Percentiles rank a stretch among this genome's conserved stretches.
phyloP scores from a whole-genome alignment of 2,797 vertebrate genomes.

The Sebastes hubbsi region DNA sequence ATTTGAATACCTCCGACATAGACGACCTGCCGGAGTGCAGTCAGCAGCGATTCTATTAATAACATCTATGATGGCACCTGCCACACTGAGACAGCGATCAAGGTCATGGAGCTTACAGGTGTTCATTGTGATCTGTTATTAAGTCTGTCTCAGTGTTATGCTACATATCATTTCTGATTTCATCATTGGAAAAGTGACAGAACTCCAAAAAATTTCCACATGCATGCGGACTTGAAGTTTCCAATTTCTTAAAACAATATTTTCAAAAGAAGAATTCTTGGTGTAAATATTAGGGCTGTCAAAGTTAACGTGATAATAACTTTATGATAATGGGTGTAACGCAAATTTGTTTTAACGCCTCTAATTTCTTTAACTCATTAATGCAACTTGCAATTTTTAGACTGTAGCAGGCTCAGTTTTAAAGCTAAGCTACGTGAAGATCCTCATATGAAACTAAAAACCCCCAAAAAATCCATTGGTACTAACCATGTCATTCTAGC shows the following conservation, averaged over 20 bases:
- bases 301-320: too few relatives aligned
- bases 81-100: conserved; percentile 57
- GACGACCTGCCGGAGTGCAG: conserved; percentile 58
- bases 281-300: not conserved
- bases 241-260: not conserved
- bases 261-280: not conserved
- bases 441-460: too few relatives aligned
- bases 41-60: conserved; percentile 71
- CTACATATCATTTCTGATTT: conserved; percentile 21
- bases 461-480: too few relatives aligned
- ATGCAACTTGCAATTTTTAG: too few relatives aligned
- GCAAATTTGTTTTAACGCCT: too few relatives aligned
- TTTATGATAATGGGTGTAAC: too few relatives aligned
- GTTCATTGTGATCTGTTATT: conserved; percentile 46
- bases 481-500: too few relatives aligned
- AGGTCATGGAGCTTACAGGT: conserved; percentile 57
- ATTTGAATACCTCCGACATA: conserved; percentile 61
- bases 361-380: too few relatives aligned
- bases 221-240: not conserved
- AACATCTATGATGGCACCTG: conserved; percentile 62
- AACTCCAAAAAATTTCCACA: not conserved
- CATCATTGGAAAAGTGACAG: not conserved
- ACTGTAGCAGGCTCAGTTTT: too few relatives aligned
- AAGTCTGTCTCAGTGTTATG: conserved; percentile 5
- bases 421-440: too few relatives aligned